Evolutionary conservation across 2,888 invertebrate species (phyloP).

Genomic region (Rhopalosiphum nymphaeae): DNA sequence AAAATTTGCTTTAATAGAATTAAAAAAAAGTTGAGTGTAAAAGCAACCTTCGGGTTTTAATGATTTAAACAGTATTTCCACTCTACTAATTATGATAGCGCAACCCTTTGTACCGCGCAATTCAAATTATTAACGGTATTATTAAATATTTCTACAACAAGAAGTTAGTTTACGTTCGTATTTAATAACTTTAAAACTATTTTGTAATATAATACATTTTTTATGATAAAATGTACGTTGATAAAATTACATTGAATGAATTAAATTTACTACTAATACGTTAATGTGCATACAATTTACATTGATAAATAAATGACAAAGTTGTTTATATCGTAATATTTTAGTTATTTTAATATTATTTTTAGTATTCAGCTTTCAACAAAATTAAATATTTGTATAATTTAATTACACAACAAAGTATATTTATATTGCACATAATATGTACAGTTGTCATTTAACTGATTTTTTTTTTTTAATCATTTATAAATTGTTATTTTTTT

Average conservation of each 20-base stretch:
- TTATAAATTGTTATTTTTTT: background rate
- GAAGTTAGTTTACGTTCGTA: background rate
- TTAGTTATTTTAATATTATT: background rate
- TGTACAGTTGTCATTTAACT: background rate
- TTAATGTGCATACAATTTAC: background rate
- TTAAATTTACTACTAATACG: background rate
- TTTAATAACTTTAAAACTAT: background rate
- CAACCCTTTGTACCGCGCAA: constrained; percentile 34
- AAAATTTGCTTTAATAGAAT: background rate
- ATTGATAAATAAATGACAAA: background rate
- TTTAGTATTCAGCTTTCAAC: background rate
- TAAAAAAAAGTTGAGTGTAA: background rate
- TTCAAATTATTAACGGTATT: constrained; percentile 57
- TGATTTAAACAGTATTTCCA: constrained; percentile 42
- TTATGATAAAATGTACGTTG: background rate
- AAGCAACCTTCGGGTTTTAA: constrained; percentile 33
- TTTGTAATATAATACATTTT: background rate
- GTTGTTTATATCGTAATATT: background rate
- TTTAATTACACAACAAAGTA: too few relatives aligned
- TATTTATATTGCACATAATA: too few relatives aligned
- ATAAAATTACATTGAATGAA: background rate
- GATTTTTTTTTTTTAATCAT: background rate
- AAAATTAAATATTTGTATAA: background rate
- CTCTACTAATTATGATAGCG: constrained; percentile 45
- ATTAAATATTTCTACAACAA: constrained; percentile 32